Base-by-base conservation (phyloP, 1,140 invertebrate species). In the Ostrea denselamellosa region DNA sequence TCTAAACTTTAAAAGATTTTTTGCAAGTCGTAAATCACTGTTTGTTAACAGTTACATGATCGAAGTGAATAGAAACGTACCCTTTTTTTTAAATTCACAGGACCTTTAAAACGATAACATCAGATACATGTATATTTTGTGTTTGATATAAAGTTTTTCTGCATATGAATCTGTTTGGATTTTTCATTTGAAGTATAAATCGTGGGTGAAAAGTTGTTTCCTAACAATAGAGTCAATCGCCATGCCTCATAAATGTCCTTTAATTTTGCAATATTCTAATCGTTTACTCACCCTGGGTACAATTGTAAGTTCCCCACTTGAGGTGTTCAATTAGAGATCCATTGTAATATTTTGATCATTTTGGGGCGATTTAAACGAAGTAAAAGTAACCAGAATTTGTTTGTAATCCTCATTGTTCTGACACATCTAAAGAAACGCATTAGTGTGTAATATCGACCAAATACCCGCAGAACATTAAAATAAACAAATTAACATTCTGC, bases 291-390 rank as follows among this genome's bases (percentile, higher is more conserved):
- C 12, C 65, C 25, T 77, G 14, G 68, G 25, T 25, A 14, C 25
- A 8, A 77, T 77, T 77, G 68, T 77, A 22, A 77, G 28, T 28
- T 28, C 68, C 68, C 2, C 17, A 12, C 68, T 77, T 22, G 22
- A 17, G 68, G 28, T 25, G 68, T 77, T 77, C 68, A 77, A 77
- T 77, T 77, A 77, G 68, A 77, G 68, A 34, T 34, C 68, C 12
- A 77, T 77, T 77, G 68, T 77, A 25, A 77, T 28, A 28, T 77
- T 77, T 34, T 77, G 68, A 77, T 77, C 68, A 77, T 77, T 77
- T 71, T 77, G 17, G 68, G 68, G 17, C 14, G 68, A 77, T 77
- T 77, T 77, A 77, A 77, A 77, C 25, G 28, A 25, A 77, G 68
- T 34, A 77, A 77, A 77, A 77, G 68, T 77, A 77, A 77, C 25